Base-by-base conservation (phyloP, 1,140 invertebrate genomes). In the Rhyzopertha dominica region DNA sequence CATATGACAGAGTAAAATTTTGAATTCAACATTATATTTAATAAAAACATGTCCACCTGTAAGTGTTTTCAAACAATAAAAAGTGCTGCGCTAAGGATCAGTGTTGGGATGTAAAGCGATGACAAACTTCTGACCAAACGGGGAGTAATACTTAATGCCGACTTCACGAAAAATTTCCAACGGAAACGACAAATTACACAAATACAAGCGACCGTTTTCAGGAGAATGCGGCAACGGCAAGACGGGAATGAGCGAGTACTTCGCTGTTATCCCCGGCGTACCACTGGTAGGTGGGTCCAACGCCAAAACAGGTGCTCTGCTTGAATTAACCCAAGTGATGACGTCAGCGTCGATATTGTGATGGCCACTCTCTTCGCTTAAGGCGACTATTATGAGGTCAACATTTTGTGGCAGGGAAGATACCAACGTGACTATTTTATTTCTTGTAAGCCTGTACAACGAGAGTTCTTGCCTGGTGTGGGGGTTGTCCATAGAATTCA, bases 101-200 rank as follows among this genome's bases (percentile, higher is more conserved):
- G n/a, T n/a, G 42, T 78, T 77, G 48, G 76, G 74, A 75, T 92
- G 83, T 50, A 94, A 76, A 47, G 89, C 81, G 71, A 93, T 88
- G 54, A 89, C 79, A 70, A 89, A 87, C 69, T 89, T 87, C 28
- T 88, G 82, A 47, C 87, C 88, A 70, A 94, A 95, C 4, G 90
- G 90, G 43, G 89, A 87, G 55, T 78, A 78, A 67, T 94, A 95
- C 23, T 75, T 77, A 45, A 94, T 85, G 28, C 82, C 82, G 53
- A 85, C 76, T 53, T 86, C 80, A 32, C 73, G 69, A 68, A 86
- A 93, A 26, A 91, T 76, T 61, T 79, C 77, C 43, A 80, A 72
- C 10, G 90, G 90, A 59, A 92, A 77, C 43, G 84, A 85, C 54
- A 94, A 72, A 71, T 93, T 90, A 66, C 86, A 90, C 40, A 95